Base-by-base conservation (phyloP, 2,888 invertebrate species). In the Sepiola atlantica region DNA sequence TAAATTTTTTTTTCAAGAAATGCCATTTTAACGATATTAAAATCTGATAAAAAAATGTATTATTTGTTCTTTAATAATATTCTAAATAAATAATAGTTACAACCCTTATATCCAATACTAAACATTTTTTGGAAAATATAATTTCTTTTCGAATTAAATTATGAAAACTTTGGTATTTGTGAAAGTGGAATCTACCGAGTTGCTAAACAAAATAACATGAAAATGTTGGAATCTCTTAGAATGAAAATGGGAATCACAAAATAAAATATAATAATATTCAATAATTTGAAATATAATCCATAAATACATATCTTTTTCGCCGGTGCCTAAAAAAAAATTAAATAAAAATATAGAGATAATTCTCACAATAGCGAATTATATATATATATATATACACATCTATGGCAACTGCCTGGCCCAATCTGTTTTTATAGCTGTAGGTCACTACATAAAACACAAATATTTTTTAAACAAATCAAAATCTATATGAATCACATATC, bases 281-380 rank as follows among this genome's bases (percentile, higher is more conserved):
- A 45, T 45, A 45, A 32, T 21, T n/a, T n/a, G 4, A 77, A 77
- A n/a, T 77, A 77, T 77, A n/a, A 12, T 21, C 24, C 61, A n/a
- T 77, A 77, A 77, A 77, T 77, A 77, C 77, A 77, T 77, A 77
- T 77, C 77, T 77, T 77, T 77, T n/a, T 77, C 77, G 77, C 77
- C 32, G 77, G 77, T 77, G 77, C 77, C 77, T 77, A n/a, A 32
- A 77, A 16, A 14, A 77, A 77, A 32, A 32, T 8, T 21, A 77
- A n/a, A 77, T 14, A 77, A n/a, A 77, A 77, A 77, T n/a, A 77
- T n/a, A 77, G 77, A 77, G 0, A 77, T 4, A n/a, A 32, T 77
- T 77, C n/a, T 77, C 77, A n/a, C n/a, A 77, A 18, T 77, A 77
- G 77, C 16, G 4, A 0, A 16, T 77, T 77, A 77, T 32, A 16